These are phyloP conservation scores for Psilopsiagon aurifrons DNA, from an alignment of 2,113 vertebrate species.

Conservation along the genomic window DNA sequence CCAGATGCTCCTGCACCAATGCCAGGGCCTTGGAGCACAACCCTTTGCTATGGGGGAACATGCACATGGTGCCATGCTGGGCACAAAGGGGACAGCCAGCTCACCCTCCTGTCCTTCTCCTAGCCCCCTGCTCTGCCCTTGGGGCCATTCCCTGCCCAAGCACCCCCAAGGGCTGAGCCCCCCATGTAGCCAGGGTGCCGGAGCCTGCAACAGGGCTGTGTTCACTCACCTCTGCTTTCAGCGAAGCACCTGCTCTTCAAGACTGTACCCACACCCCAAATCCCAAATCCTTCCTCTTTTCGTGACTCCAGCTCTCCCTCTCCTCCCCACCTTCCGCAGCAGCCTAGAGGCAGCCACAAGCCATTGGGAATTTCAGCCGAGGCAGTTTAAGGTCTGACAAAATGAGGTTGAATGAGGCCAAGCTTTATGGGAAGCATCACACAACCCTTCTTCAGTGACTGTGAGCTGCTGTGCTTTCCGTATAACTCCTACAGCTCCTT, in stretches of 20 bases:
- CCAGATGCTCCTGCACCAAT: accelerated
- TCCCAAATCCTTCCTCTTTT: not conserved
- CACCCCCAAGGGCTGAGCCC: not conserved
- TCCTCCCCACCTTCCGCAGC: not conserved
- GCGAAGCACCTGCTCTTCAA: not conserved
- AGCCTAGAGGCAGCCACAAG: not conserved
- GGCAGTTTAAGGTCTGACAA: not conserved
- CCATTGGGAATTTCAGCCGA: accelerated
- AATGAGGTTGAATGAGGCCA: not conserved
- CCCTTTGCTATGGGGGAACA: not conserved
- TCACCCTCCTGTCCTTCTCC: not conserved
- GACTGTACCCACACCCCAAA: not conserved
- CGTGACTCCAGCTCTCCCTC: not conserved
- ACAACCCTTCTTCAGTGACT: not conserved
- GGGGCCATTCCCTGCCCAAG: not conserved
- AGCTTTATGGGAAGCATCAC: not conserved
- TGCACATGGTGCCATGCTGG: accelerated
- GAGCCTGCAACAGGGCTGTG: not conserved
- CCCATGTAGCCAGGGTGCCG: not conserved
- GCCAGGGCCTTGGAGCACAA: accelerated
- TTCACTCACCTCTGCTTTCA: not conserved
- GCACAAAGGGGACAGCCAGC: not conserved
- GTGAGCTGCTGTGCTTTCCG: not conserved
- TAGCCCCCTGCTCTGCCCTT: not conserved
- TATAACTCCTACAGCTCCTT: not conserved